Evolutionary conservation across 2,888 invertebrate species (phyloP).

Genomic region (Frankliniella intonsa): DNA sequence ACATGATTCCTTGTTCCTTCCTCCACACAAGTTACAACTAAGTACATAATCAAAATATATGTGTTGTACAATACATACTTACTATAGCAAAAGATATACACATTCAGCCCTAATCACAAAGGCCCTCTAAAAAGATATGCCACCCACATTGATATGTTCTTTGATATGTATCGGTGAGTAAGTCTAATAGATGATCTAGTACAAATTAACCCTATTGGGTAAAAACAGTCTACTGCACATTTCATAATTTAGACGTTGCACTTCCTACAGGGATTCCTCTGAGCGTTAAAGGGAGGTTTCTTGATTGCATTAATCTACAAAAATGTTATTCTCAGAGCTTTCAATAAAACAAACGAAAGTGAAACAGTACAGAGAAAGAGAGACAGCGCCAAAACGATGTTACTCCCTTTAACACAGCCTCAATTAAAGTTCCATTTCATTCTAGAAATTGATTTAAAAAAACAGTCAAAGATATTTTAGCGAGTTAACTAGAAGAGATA

Average conservation of each 20-base stretch:
- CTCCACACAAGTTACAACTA: conserved; percentile 17
- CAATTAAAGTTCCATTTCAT: background rate
- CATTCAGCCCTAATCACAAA: conserved; percentile 22
- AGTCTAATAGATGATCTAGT: conserved; percentile 12
- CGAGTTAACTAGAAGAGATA: conserved; percentile 17
- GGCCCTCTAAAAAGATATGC: conserved; percentile 12
- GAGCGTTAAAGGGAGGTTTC: too few species aligned
- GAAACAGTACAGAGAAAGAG: background rate
- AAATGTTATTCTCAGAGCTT: background rate
- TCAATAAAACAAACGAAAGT: background rate
- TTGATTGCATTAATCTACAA: too few species aligned
- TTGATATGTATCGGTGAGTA: conserved; percentile 13
- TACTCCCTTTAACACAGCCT: conserved; percentile 4
- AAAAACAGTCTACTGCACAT: conserved; percentile 19
- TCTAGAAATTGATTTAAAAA: conserved; percentile 1
- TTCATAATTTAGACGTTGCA: background rate
- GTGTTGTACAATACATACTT: conserved; percentile 17
- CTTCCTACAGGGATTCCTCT: background rate
- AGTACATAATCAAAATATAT: conserved; percentile 24
- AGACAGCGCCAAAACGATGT: background rate
- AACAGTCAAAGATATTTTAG: conserved; percentile 17
- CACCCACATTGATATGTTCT: conserved; percentile 10
- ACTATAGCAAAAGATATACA: conserved; percentile 25
- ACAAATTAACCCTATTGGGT: conserved; percentile 2
- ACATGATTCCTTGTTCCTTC: conserved; percentile 22